Conservation (phyloP, 2,888 invertebrate genomes). For the Cheilosia vulpina region DNA sequence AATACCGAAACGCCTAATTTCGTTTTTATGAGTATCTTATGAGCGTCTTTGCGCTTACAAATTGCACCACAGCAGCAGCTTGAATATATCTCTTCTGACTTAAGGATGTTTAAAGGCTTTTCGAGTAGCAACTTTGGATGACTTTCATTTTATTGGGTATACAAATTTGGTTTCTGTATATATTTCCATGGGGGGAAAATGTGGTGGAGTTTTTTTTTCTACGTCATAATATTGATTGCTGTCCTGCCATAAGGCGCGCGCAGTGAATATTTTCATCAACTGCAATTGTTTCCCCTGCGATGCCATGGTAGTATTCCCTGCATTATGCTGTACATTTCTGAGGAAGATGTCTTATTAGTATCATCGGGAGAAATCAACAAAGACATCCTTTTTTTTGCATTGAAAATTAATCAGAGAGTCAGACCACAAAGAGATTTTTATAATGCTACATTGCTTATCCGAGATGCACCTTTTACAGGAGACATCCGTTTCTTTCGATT, state of each 20-base stretch:
- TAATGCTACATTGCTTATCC: no score
- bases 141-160: conserved; percentile 28
- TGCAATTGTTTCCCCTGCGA: neutral
- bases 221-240: neutral
- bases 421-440: neutral
- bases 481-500: no score
- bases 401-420: conserved; percentile 3
- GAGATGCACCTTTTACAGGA: no score
- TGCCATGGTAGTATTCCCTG: neutral
- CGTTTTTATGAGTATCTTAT: conserved; percentile 49
- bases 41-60: conserved; percentile 53
- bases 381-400: neutral
- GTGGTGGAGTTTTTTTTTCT: neutral
- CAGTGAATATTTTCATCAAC: conserved; percentile 8
- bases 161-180: neutral
- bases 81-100: conserved; percentile 8
- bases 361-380: neutral
- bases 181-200: neutral
- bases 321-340: neutral
- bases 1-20: conserved; percentile 42
- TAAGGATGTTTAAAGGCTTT: conserved; percentile 34
- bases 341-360: conserved; percentile 4
- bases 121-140: conserved; percentile 11
- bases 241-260: neutral
- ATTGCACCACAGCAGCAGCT: conserved; percentile 41